Evolutionary conservation across 2,797 vertebrate species (phyloP).

Genomic region (Danio kyathit): DNA sequence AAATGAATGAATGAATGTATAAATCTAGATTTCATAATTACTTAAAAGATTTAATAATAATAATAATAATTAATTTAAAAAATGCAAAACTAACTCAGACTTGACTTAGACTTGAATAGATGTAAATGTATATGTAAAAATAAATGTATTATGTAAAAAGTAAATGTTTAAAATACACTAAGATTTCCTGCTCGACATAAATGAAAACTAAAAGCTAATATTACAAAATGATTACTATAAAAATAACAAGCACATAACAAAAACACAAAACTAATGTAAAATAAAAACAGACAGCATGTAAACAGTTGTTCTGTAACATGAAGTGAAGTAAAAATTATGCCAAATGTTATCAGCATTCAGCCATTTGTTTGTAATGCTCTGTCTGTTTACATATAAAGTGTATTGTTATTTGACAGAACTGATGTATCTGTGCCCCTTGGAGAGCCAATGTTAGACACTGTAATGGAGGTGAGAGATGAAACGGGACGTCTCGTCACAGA

Average conservation of each 20-base stretch:
- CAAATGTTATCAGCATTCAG: neutral
- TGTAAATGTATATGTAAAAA: too few species aligned
- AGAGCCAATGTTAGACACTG: conserved; percentile 84
- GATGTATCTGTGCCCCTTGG: conserved; percentile 83
- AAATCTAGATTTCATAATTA: too few species aligned
- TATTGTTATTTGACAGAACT: conserved; percentile 67
- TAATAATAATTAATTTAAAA: too few species aligned
- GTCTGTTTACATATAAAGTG: conserved; percentile 1
- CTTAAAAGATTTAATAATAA: too few species aligned
- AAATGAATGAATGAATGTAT: too few species aligned
- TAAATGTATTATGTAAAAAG: too few species aligned
- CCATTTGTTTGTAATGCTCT: neutral
- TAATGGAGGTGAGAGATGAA: conserved; percentile 87
- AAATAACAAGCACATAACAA: neutral
- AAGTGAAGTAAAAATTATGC: neutral
- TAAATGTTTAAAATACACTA: neutral
- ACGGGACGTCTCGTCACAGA: conserved; percentile 77
- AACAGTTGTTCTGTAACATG: neutral
- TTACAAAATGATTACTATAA: neutral
- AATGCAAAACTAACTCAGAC: too few species aligned
- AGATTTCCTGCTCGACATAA: neutral
- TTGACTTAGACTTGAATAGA: too few species aligned
- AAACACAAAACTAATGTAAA: too few species aligned
- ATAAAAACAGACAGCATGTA: too few species aligned
- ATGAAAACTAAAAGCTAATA: neutral